Conservation (phyloP, 2,888 invertebrate genomes). For the Spatulosminthurus flaviceps region DNA sequence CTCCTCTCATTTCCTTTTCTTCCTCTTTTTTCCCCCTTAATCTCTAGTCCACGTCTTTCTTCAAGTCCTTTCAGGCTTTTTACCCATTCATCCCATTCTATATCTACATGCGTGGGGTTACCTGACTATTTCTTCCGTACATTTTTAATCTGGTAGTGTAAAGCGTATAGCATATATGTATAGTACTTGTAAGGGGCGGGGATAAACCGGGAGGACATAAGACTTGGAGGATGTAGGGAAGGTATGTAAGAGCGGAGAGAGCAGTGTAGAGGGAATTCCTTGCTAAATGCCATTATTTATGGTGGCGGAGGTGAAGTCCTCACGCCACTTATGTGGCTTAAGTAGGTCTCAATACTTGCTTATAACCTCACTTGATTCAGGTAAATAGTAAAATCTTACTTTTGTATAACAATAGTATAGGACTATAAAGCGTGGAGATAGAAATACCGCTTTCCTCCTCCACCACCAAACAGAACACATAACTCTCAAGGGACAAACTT, state of each 20-base stretch:
- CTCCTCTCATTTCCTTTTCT: conserved; percentile 15
- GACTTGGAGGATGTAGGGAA: too few relatives aligned
- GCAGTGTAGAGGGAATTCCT: too few relatives aligned
- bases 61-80: conserved; percentile 36
- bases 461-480: too few relatives aligned
- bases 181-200: too few relatives aligned
- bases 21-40: conserved; percentile 23
- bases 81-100: background rate
- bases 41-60: conserved; percentile 26
- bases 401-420: too few relatives aligned
- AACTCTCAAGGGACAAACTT: background rate
- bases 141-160: conserved; percentile 4
- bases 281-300: conserved; percentile 20
- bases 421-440: too few relatives aligned
- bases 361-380: background rate
- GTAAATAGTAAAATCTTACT: too few relatives aligned
- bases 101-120: background rate
- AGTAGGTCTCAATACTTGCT: background rate
- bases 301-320: background rate
- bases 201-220: too few relatives aligned
- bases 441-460: too few relatives aligned
- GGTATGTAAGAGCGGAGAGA: too few relatives aligned
- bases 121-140: background rate
- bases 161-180: too few relatives aligned
- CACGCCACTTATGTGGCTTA: background rate